Evolutionary conservation across 2,113 vertebrate genomes (phyloP).

Genomic region (Cyanoliseus patagonus): DNA sequence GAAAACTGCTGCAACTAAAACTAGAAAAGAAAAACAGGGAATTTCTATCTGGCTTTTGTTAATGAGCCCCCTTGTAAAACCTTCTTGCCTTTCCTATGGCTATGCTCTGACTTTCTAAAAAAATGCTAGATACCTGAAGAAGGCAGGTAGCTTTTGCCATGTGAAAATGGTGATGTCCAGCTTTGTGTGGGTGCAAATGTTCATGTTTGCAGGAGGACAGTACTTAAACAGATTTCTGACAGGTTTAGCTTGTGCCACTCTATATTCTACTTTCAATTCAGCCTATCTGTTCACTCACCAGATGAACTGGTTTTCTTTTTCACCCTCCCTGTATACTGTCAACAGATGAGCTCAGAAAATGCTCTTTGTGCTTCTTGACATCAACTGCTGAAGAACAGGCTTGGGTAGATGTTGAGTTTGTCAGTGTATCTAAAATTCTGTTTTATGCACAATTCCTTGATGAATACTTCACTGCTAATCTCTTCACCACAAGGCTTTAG

Average conservation of each 20-base stretch:
- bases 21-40: background rate
- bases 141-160: background rate
- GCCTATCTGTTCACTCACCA: background rate
- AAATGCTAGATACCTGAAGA: background rate
- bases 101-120: background rate
- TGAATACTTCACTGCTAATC: background rate
- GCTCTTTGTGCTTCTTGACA: conserved; percentile 35
- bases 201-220: background rate
- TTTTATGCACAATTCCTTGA: background rate
- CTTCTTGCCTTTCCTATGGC: background rate
- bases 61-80: background rate
- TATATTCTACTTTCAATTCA: background rate
- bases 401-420: conserved; percentile 22
- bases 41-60: background rate
- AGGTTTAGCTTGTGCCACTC: background rate
- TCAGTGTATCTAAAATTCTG: conserved; percentile 20
- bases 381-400: conserved; percentile 16
- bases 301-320: conserved; percentile 4
- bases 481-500: background rate
- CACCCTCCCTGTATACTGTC: background rate
- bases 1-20: background rate
- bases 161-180: background rate
- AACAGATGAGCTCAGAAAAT: conserved; percentile 8
- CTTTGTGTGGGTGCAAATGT: background rate
- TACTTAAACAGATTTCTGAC: background rate